Evolutionary conservation across 2,888 invertebrate genomes (phyloP), one percentile per base, ranked within the genome.

Genomic region (Lottia scabra): DNA sequence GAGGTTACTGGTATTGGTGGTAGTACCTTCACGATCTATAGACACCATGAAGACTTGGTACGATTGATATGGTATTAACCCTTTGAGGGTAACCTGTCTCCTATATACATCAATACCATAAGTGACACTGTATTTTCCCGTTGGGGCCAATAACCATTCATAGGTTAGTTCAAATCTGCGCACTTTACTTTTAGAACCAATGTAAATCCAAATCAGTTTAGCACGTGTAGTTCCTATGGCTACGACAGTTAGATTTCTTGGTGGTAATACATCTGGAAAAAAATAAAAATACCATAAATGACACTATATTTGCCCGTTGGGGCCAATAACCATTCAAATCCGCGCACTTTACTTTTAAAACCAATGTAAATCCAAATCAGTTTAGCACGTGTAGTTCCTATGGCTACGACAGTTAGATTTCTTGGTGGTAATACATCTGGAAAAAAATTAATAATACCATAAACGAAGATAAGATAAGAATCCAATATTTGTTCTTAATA

Each of bases 21-120:
- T 71, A 30, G 71, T 69, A n/a, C 76, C 81, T 71, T 68, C 68
- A 2, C 75, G 74, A 66, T 76, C 82, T 68, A 82, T 72, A 45
- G 82, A 82, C 44, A 83, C 82, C 83, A 83, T 83, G 79, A 80
- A 83, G 72, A 81, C 67, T 69, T 74, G 77, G 75, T 81, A 81
- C 23, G 70, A 71, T 62, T 73, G 68, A 16, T 72, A 67, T 13
- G 77, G 75, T 27, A 74, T 66, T 45, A 77, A 66, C 56, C 74
- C 74, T 43, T 72, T 65, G 19, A 77, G 66, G 23, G 75, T 75
- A 26, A 68, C 71, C 16, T 73, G 65, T 63, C 77, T 46, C 27
- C 67, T 70, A 63, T 72, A 45, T 67, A 75, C 77, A 75, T 77
- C 70, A 64, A 77, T 71, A n/a, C 63, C 71, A 5, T 45, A 63